A percentile compares a stretch with the other conserved stretches of the same genome.
These are phyloP conservation scores for Oreohelix idahoensis DNA, from an alignment of 1,140 invertebrate genomes.

Conservation along the genomic window DNA sequence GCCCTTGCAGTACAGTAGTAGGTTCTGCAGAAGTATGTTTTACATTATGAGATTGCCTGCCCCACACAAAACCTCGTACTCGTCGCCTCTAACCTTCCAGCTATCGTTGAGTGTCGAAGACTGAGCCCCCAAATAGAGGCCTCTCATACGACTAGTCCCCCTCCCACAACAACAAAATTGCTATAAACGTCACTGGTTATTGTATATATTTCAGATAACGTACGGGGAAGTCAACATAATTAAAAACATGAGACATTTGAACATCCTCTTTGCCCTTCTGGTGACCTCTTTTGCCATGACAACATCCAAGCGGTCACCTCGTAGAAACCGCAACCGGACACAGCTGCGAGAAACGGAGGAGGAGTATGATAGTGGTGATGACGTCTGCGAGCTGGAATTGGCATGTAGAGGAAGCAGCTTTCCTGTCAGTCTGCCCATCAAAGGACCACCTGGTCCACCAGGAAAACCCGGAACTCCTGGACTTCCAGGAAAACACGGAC, in stretches of 20 bases:
- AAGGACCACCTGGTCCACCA: conserved; percentile 59
- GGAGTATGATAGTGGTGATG: conserved; percentile 36
- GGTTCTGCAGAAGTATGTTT: too few relatives aligned
- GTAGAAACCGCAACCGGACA: conserved; percentile 43
- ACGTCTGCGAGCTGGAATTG: conserved; percentile 61
- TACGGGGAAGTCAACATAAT: too few relatives aligned
- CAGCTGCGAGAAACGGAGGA: conserved; percentile 35
- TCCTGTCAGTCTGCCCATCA: conserved; percentile 63
- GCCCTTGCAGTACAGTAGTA: too few relatives aligned
- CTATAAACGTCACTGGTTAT: too few relatives aligned
- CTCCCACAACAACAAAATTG: too few relatives aligned
- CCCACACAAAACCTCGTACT: too few relatives aligned
- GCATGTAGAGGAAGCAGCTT: conserved; percentile 48
- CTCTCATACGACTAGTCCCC: too few relatives aligned
- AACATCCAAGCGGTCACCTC: conserved; percentile 5
- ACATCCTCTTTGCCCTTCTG: conserved; percentile 9
- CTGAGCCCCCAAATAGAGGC: too few relatives aligned
- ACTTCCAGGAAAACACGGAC: conserved; percentile 56
- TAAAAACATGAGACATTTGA: background rate
- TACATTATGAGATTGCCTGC: too few relatives aligned
- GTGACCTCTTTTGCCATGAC: conserved; percentile 33
- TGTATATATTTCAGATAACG: too few relatives aligned
- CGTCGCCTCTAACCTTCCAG: too few relatives aligned
- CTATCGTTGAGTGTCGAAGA: too few relatives aligned
- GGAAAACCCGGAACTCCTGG: conserved; percentile 59